Evolutionary conservation across 2,797 vertebrate genomes (phyloP), one percentile per base, ranked within the genome.

Genomic region (Uromys caudimaculatus): DNA sequence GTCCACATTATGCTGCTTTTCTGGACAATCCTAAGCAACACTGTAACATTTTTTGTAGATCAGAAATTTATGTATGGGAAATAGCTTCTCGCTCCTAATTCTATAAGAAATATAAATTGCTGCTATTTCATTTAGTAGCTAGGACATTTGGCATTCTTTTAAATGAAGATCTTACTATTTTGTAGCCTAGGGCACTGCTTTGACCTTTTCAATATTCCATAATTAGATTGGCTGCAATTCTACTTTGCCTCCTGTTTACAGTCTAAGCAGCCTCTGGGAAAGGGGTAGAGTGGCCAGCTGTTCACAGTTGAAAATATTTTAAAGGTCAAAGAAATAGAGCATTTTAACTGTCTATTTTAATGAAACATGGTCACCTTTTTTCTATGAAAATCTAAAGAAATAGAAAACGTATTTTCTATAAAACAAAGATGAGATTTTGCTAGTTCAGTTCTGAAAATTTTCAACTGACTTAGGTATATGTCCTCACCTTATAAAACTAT

Each of bases 191-290:
- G 96, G 96, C 93, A 97, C 97, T 98, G 83, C 78, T 97, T 98
- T 98, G 98, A 98, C 98, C 98, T 98, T 98, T 98, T 98, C 98
- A 98, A 96, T 97, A 98, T 98, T 98, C 97, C 98, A 88, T 98
- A 98, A 98, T 98, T 98, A 98, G 98, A 97, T 98, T 98, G 98
- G 98, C 98, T 98, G 96, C 97, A 97, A 96, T 98, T 98, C 89
- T 85, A 97, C 0, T 13, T 97, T 98, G 97, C 84, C 96, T 98
- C 96, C 98, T 98, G 98, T 98, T 98, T 98, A 98, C 96, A 95
- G 88, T 96, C 97, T 97, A 67, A 75, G 81, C 95, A 97, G 98
- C 97, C 98, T 97, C 97, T 98, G 97, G 98, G 98, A 98, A 98
- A 98, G 90, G 89, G 89, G 41, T 64, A 97, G 95, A 97, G 96